Conservation (phyloP, 1,140 invertebrate genomes). For the Anoplophora glabripennis region DNA sequence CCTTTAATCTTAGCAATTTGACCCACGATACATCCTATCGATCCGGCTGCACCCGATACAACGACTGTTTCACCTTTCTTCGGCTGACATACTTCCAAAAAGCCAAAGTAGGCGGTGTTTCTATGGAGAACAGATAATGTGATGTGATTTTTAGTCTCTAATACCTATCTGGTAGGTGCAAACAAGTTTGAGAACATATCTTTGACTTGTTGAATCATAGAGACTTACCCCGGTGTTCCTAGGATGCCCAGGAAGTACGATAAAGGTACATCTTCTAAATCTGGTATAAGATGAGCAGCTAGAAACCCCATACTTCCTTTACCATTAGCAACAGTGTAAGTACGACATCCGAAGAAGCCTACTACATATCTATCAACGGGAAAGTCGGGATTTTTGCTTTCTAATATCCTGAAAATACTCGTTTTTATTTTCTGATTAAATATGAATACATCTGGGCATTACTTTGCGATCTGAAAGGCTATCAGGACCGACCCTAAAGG, state of each 20-base stretch:
- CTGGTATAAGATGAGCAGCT: conserved; percentile 35
- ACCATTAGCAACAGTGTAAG: conserved; percentile 49
- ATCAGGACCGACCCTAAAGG: conserved; percentile 13
- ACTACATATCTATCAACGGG: conserved; percentile 52
- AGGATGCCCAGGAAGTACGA: conserved; percentile 44
- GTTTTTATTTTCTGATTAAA: not conserved
- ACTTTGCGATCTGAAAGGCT: conserved; percentile 24
- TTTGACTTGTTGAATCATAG: no score
- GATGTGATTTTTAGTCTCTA: no score
- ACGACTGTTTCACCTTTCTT: conserved; percentile 66
- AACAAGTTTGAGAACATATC: no score
- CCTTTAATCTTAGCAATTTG: conserved; percentile 70
- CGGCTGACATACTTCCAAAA: conserved; percentile 64
- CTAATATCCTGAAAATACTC: conserved; percentile 40
- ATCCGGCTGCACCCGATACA: conserved; percentile 63
- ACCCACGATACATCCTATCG: conserved; percentile 68
- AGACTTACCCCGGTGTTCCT: conserved; percentile 27
- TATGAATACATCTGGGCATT: no score
- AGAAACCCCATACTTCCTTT: not conserved
- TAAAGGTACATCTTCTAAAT: conserved; percentile 49
- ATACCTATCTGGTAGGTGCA: no score
- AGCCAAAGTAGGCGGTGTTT: conserved; percentile 67
- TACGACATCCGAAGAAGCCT: conserved; percentile 55
- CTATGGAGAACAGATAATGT: no score
- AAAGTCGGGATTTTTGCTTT: conserved; percentile 52